phyloP scores from a whole-genome alignment of 2,113 vertebrate species.

The Ictalurus furcatus region DNA sequence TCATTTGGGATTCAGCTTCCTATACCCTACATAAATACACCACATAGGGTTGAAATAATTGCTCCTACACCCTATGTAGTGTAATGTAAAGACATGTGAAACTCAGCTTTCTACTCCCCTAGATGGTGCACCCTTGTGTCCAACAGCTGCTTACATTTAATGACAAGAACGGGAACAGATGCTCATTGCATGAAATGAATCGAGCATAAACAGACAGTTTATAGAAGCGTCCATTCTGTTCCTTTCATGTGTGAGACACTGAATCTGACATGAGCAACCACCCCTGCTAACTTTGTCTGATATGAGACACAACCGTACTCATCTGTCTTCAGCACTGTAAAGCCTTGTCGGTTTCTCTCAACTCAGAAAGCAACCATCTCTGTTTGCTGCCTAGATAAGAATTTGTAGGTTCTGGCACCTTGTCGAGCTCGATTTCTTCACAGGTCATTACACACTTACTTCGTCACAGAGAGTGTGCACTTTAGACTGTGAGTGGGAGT shows the following conservation, averaged over 20 bases:
- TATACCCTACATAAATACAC: not conserved
- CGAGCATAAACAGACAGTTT: conserved; percentile 6
- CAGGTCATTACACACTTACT: conserved; percentile 17
- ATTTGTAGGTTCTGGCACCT: conserved; percentile 23
- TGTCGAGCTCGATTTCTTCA: conserved; percentile 33
- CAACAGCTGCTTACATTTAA: conserved; percentile 19
- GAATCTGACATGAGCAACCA: conserved; percentile 8
- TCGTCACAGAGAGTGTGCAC: not conserved
- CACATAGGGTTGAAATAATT: conserved; percentile 1
- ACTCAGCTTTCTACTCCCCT: not conserved
- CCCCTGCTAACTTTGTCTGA: not conserved
- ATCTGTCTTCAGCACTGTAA: conserved; percentile 26
- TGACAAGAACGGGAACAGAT: conserved; percentile 26
- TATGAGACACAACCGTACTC: conserved; percentile 26
- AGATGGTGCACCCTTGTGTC: not conserved
- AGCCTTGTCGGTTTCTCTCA: conserved; percentile 38
- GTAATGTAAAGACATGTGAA: not conserved
- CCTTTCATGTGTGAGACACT: conserved; percentile 14
- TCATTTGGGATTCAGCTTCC: not conserved
- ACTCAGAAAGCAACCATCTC: conserved; percentile 35
- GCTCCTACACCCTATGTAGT: not conserved
- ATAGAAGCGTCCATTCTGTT: conserved; percentile 5
- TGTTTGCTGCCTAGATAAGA: conserved; percentile 30
- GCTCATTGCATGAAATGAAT: conserved; percentile 16
- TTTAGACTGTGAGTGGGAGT: not conserved